Percentiles rank a stretch among this genome's conserved stretches.
Evolutionary conservation across 2,797 vertebrate species (phyloP).

Genomic region (Capromys pilorides): DNA sequence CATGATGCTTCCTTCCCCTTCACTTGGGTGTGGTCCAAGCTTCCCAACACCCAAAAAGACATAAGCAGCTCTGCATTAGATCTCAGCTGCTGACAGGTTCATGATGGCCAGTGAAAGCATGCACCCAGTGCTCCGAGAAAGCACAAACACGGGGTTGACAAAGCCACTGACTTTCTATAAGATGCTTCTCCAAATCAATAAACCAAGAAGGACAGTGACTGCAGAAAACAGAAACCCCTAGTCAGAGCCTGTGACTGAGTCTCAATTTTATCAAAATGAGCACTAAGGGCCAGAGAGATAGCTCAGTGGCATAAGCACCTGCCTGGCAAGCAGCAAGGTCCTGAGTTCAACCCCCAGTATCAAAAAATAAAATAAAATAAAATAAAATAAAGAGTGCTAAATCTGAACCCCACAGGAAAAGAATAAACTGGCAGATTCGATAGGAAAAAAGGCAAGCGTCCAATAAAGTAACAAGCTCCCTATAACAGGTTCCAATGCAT

Average conservation of each 20-base stretch:
- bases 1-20: background rate
- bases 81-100: slow-evolving; percentile 47
- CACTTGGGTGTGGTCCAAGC: background rate
- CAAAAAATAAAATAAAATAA: too few relatives aligned
- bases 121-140: background rate
- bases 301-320: too few relatives aligned
- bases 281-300: background rate
- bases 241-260: background rate
- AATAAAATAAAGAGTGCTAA: background rate
- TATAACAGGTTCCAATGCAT: background rate
- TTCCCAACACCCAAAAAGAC: background rate
- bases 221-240: background rate
- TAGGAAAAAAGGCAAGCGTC: background rate
- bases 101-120: slow-evolving; percentile 46
- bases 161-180: slow-evolving; percentile 38
- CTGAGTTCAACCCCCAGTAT: too few relatives aligned
- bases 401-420: background rate
- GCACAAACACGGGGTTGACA: background rate
- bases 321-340: too few relatives aligned
- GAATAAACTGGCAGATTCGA: background rate
- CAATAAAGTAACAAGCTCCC: background rate
- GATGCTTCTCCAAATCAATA: slow-evolving; percentile 33
- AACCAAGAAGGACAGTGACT: background rate
- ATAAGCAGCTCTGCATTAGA: background rate
- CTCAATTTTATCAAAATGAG: background rate